Evolutionary conservation across 2,888 invertebrate species (phyloP).

Genomic region (Steinernema scapterisci): DNA sequence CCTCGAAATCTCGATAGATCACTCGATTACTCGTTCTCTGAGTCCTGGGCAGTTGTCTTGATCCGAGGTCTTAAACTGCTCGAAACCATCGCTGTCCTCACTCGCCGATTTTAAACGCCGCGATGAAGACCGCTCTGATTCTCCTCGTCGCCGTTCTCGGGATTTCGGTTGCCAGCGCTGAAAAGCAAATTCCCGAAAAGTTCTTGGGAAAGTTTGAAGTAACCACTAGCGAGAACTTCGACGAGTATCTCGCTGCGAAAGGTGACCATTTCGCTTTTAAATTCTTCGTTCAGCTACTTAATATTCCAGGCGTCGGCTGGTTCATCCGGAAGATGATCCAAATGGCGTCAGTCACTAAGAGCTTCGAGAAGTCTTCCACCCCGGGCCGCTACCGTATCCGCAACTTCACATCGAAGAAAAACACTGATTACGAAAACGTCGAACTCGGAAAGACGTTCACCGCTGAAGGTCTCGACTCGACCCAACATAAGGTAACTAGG

Average conservation of each 20-base stretch:
- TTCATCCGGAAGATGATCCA: constrained; percentile 49
- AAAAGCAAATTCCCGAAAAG: constrained; percentile 42
- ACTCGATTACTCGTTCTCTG: neutral
- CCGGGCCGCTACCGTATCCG: constrained; percentile 43
- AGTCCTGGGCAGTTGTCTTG: neutral
- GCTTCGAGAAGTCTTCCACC: constrained; percentile 41
- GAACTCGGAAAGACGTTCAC: constrained; percentile 57
- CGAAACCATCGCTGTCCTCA: neutral
- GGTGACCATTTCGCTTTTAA: no score
- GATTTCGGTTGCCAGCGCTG: constrained; percentile 4
- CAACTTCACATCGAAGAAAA: constrained; percentile 62
- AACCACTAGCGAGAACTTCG: constrained; percentile 46
- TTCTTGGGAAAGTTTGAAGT: constrained; percentile 49
- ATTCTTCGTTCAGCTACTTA: no score
- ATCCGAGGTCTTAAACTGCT: neutral
- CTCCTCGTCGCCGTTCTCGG: constrained; percentile 19
- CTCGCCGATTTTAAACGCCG: neutral
- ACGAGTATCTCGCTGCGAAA: constrained; percentile 49
- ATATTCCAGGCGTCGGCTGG: constrained; percentile 46
- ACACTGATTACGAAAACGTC: constrained; percentile 60
- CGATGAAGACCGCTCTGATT: neutral
- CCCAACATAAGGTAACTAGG: constrained; percentile 55
- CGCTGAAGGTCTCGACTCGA: constrained; percentile 62
- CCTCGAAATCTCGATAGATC: neutral
- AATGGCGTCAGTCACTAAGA: constrained; percentile 45